Percentiles rank a stretch among this genome's conserved stretches.
Conservation (phyloP, 2,113 vertebrate genomes). For the Corythaixoides concolor region DNA sequence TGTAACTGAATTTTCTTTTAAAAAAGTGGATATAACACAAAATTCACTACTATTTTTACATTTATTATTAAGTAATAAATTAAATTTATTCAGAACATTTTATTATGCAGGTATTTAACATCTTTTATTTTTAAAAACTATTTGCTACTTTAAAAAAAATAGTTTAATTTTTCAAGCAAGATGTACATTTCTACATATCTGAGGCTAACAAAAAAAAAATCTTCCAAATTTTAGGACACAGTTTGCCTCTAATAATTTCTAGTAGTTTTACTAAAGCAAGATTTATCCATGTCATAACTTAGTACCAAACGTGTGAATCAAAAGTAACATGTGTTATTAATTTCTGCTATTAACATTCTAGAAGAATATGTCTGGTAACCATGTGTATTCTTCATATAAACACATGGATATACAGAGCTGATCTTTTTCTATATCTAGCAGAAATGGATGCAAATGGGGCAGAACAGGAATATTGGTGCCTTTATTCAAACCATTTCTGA, state of each 20-base stretch:
- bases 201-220: neutral
- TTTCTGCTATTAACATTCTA: neutral
- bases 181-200: neutral
- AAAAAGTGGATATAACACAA: neutral
- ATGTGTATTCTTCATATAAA: neutral
- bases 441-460: neutral
- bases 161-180: neutral
- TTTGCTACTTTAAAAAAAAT: neutral
- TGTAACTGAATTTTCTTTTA: neutral
- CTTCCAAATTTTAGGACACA: neutral
- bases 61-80: neutral
- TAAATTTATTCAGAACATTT: neutral
- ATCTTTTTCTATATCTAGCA: neutral
- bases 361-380: rapidly evolving
- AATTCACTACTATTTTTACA: neutral
- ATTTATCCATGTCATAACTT: neutral
- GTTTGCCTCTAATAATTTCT: neutral
- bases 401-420: neutral
- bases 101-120: neutral
- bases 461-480: neutral
- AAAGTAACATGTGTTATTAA: neutral
- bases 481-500: neutral
- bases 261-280: neutral
- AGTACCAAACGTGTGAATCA: neutral
- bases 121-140: neutral